Conservation (phyloP, 2,113 vertebrate species). For the Castor canadensis region DNA sequence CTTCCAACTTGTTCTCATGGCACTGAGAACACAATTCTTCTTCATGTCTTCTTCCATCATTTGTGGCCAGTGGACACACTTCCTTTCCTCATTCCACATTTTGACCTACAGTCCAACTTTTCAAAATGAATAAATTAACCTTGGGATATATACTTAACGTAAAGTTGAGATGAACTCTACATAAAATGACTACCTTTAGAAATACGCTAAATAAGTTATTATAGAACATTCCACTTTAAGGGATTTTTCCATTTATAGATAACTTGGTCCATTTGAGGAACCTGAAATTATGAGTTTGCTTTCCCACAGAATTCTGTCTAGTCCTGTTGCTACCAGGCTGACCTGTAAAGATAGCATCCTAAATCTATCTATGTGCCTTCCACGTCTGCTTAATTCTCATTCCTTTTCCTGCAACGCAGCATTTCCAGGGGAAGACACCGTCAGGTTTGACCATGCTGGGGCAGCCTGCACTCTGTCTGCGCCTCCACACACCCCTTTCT, state of each 20-base stretch:
- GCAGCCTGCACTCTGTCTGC: neutral
- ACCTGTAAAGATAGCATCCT: slow-evolving; percentile 24
- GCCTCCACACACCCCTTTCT: neutral
- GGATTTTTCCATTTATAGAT: slow-evolving; percentile 56
- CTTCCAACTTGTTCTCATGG: neutral
- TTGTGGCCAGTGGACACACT: neutral
- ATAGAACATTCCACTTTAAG: slow-evolving; percentile 24
- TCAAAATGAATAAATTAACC: slow-evolving; percentile 45
- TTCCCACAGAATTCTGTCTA: slow-evolving; percentile 48
- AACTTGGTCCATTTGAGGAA: slow-evolving; percentile 42
- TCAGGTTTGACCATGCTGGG: neutral
- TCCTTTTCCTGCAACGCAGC: neutral
- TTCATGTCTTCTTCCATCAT: neutral
- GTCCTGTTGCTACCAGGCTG: slow-evolving; percentile 55
- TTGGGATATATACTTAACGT: neutral
- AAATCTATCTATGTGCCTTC: neutral
- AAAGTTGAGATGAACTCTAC: slow-evolving; percentile 38
- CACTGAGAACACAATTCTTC: neutral
- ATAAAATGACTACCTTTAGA: slow-evolving; percentile 35
- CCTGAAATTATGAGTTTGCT: slow-evolving; percentile 58
- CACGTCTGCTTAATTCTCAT: neutral
- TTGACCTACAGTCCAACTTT: neutral
- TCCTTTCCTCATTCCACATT: neutral
- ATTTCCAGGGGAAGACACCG: neutral
- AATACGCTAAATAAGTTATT: slow-evolving; percentile 4